These are phyloP conservation scores for Axis porcinus DNA, from an alignment of 2,113 vertebrate species.

Conservation along the genomic window DNA sequence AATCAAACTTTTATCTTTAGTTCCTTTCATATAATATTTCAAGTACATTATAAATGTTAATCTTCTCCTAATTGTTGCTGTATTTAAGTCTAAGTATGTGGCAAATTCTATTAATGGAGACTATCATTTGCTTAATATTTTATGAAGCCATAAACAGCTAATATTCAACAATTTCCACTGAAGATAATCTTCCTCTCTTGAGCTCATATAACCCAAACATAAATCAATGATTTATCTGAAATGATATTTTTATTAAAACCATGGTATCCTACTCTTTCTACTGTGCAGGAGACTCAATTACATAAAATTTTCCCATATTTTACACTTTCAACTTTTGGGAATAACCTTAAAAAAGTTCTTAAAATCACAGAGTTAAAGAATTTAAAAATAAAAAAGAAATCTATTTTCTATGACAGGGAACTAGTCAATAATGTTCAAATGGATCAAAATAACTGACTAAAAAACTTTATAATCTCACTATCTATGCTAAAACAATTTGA, in stretches of 20 bases:
- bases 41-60: neutral
- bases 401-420: neutral
- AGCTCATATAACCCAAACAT: neutral
- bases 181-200: neutral
- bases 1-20: neutral
- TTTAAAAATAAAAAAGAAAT: neutral
- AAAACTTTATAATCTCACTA: neutral
- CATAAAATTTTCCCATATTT: neutral
- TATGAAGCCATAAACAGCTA: neutral
- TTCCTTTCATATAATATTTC: neutral
- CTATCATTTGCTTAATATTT: neutral
- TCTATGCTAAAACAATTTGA: neutral
- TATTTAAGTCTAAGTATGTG: neutral
- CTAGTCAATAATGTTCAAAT: neutral
- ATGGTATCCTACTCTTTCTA: neutral
- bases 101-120: neutral
- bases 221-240: neutral
- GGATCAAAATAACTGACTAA: neutral
- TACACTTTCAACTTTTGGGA: neutral
- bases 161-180: neutral
- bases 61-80: neutral
- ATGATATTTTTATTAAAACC: neutral
- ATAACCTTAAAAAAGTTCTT: neutral
- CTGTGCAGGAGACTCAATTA: neutral
- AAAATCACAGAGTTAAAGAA: neutral